A percentile compares a stretch with the other conserved stretches of the same genome.
phyloP scores from a whole-genome alignment of 2,113 vertebrate species.

The Macquaria australasica region DNA sequence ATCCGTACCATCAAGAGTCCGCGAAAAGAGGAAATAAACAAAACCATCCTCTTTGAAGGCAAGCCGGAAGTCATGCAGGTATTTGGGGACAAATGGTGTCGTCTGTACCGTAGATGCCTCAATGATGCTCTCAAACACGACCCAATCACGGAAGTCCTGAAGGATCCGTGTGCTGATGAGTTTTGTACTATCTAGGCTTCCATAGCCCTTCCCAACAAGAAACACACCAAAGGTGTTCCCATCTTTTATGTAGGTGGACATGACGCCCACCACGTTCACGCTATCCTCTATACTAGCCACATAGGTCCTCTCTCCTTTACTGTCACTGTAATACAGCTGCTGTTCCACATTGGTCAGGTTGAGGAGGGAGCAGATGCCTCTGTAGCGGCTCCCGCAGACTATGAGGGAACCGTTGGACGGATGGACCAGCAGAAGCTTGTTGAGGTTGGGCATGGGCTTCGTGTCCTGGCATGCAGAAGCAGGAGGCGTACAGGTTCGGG shows the following conservation, averaged over 20 bases:
- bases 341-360: conserved; percentile 88
- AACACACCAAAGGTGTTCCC: conserved; percentile 80
- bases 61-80: conserved; percentile 84
- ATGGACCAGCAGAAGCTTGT: conserved; percentile 93
- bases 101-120: conserved; percentile 89
- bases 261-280: conserved; percentile 92
- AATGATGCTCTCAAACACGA: conserved; percentile 92
- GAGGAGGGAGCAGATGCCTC: conserved; percentile 93
- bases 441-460: conserved; percentile 86
- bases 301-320: conserved; percentile 92
- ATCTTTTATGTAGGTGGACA: conserved; percentile 77
- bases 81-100: conserved; percentile 83
- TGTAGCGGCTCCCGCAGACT: conserved; percentile 93
- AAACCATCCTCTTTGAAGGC: conserved; percentile 89
- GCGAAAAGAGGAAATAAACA: conserved; percentile 94
- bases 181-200: conserved; percentile 90
- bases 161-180: conserved; percentile 95
- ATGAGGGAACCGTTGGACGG: conserved; percentile 81
- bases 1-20: conserved; percentile 85
- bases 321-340: conserved; percentile 89
- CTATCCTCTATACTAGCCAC: conserved; percentile 92
- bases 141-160: conserved; percentile 84
- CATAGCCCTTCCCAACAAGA: conserved; percentile 93
- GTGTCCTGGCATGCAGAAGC: conserved; percentile 87
- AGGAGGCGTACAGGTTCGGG: conserved; percentile 91